These are phyloP conservation scores for Enteromius radiatus DNA, from an alignment of 2,797 vertebrate genomes.

Conservation along the genomic window DNA sequence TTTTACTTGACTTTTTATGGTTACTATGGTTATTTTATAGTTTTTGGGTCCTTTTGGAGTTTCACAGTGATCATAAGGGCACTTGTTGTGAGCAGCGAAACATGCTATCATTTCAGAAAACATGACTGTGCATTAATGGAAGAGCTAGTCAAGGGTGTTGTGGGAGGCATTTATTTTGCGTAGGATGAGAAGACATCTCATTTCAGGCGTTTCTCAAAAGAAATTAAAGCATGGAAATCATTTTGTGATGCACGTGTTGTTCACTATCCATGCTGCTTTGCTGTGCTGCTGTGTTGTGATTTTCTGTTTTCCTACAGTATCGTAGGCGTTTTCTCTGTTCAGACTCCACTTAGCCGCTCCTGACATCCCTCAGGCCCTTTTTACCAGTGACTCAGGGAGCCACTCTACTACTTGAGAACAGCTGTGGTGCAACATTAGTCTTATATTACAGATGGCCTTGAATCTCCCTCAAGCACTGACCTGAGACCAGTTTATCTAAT, in stretches of 20 bases:
- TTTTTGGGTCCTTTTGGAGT: background rate
- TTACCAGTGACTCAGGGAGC: constrained; percentile 38
- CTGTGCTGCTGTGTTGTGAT: background rate
- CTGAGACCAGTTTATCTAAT: constrained; percentile 34
- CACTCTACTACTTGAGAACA: constrained; percentile 39
- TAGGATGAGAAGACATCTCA: constrained; percentile 1
- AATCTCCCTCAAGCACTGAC: constrained; percentile 39
- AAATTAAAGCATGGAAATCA: background rate
- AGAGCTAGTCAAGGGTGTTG: background rate
- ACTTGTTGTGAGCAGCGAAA: background rate
- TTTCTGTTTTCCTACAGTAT: constrained; percentile 21
- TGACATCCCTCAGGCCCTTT: constrained; percentile 15
- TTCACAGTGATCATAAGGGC: background rate
- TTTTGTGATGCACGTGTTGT: background rate
- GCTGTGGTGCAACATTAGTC: constrained; percentile 25
- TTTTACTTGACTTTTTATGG: background rate
- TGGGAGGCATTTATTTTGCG: background rate
- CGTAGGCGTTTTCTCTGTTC: constrained; percentile 24
- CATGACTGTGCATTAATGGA: constrained; percentile 6
- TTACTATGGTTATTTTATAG: background rate
- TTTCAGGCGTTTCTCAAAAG: background rate
- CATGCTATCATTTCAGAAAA: background rate
- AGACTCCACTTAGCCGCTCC: background rate
- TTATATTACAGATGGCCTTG: constrained; percentile 44
- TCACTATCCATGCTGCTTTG: background rate